These are phyloP conservation scores for Cremastinae sp. DNA, from an alignment of 2,888 invertebrate genomes.

Conservation along the genomic window DNA sequence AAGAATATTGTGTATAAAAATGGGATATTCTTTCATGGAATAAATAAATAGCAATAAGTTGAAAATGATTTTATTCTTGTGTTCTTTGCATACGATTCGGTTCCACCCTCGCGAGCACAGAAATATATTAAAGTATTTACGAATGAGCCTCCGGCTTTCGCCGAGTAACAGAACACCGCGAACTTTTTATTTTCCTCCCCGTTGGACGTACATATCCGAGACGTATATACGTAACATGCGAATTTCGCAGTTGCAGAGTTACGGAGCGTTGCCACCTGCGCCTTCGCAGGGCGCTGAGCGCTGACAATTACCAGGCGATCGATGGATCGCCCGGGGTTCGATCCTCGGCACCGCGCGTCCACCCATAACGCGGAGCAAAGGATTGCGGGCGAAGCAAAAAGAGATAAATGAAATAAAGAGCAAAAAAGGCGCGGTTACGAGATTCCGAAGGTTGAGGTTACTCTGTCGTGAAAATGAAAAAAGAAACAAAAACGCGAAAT, in stretches of 20 bases:
- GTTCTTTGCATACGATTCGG: too few species aligned
- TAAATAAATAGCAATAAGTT: too few species aligned
- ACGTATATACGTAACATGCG: slow-evolving; percentile 7
- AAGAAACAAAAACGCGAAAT: slow-evolving; percentile 71
- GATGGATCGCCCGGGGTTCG: slow-evolving; percentile 76
- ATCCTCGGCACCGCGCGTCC: slow-evolving; percentile 44
- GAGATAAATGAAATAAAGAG: slow-evolving; percentile 25
- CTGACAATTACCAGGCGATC: slow-evolving; percentile 79
- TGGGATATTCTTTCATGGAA: too few species aligned
- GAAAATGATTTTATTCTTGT: too few species aligned
- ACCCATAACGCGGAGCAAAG: slow-evolving; percentile 45
- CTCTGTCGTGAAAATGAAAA: slow-evolving; percentile 65
- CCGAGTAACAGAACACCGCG: slow-evolving; percentile 40
- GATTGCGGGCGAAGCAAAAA: slow-evolving; percentile 10
- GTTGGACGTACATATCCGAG: slow-evolving; percentile 3
- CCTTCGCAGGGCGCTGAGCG: slow-evolving; percentile 76
- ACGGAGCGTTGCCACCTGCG: slow-evolving; percentile 74
- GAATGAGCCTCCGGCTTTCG: slow-evolving; percentile 67
- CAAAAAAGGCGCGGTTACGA: neutral
- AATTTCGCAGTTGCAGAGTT: slow-evolving; percentile 26
- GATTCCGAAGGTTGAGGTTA: slow-evolving; percentile 45
- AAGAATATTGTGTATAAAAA: too few species aligned
- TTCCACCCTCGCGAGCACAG: slow-evolving; percentile 61
- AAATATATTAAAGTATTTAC: slow-evolving; percentile 74
- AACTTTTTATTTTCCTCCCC: slow-evolving; percentile 37